phyloP scores from a whole-genome alignment of 2,888 invertebrate species.

The Trilocha varians region DNA sequence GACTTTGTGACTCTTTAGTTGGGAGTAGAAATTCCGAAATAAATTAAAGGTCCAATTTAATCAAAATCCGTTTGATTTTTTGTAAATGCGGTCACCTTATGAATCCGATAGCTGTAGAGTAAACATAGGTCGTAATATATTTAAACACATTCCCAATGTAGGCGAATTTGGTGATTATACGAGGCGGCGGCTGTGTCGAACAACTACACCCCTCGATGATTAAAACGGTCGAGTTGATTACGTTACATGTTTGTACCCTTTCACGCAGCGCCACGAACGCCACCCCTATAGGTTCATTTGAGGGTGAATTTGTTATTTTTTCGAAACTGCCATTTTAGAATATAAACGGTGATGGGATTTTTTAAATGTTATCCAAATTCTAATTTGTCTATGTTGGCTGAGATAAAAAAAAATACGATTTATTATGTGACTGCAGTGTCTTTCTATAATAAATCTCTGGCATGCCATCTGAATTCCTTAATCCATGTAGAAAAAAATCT shows the following conservation, averaged over 20 bases:
- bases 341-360: slow-evolving; percentile 1
- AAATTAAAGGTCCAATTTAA: too few species aligned
- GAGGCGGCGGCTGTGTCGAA: slow-evolving; percentile 14
- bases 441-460: neutral
- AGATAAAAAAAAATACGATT: neutral
- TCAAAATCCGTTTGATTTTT: too few species aligned
- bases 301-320: slow-evolving; percentile 11
- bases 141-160: neutral
- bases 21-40: too few species aligned
- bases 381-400: neutral
- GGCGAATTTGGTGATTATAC: neutral
- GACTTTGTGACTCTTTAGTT: too few species aligned
- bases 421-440: neutral
- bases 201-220: slow-evolving; percentile 42
- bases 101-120: neutral
- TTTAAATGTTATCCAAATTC: neutral
- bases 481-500: too few species aligned
- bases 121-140: neutral
- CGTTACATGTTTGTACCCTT: slow-evolving; percentile 44
- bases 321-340: slow-evolving; percentile 5
- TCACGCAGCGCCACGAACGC: slow-evolving; percentile 27
- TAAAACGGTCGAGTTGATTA: slow-evolving; percentile 58
- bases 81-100: neutral
- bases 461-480: too few species aligned
- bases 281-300: slow-evolving; percentile 39